Evolutionary conservation across 2,113 vertebrate genomes (phyloP), one percentile per base, ranked within the genome.

Genomic region (Indri indri): DNA sequence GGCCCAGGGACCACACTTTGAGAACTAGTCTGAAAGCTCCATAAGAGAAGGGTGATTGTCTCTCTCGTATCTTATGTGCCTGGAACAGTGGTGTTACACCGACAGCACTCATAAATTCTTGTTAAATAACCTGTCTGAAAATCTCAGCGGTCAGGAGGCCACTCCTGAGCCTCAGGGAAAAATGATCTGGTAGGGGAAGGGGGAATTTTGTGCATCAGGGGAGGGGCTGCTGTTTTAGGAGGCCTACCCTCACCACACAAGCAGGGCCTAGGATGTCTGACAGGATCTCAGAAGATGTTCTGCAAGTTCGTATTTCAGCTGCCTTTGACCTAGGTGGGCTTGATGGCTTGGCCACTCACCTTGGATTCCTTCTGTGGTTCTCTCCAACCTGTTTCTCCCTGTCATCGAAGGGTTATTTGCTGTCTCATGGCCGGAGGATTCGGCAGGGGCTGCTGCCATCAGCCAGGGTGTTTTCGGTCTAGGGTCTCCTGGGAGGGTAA

Each of bases 61-160:
- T 10, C 10, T 59, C 88, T 32, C 14, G 16, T 18, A 5, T 32
- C 27, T 37, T 6, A 0, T 4, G 34, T 45, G 76, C 47, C 45
- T 17, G 14, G 22, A 13, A 1, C 22, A 22, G 6, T 32, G 73
- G 8, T 66, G 13, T 20, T 20, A 0, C 74, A 0, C 2, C 14
- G 50, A 25, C 8, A 32, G 66, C 37, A 1, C 57, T 61, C 50
- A 37, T 45, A 42, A 91, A 73, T 47, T 57, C 50, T 80, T 13
- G 17, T 22, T 23, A 1, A 86, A 80, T 65, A 94, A 81, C 80
- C 32, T 32, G 57, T 34, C 47, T 52, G 52, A 52, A 45, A 50
- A 40, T 73, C 27, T 57, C 63, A 85, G 54, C 79, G 57, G 79
- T n/a, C 32, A 71, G 27, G 70, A 52, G 37, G 70, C 79, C 25